Conservation (phyloP, 2,113 vertebrate genomes). For the Neotragus pygmaeus region DNA sequence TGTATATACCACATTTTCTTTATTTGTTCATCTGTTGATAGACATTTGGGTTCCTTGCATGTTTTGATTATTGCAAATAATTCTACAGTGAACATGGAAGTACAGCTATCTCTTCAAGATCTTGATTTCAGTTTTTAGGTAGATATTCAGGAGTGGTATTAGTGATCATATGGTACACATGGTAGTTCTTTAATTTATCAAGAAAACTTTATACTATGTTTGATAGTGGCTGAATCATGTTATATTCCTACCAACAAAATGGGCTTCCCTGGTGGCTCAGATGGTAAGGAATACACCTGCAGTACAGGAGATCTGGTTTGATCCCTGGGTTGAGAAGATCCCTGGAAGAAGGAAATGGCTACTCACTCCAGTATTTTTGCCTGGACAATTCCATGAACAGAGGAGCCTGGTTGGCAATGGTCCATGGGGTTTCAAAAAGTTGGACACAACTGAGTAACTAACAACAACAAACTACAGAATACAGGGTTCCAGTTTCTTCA, state of each 20-base stretch:
- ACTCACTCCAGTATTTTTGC: background rate
- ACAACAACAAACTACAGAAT: background rate
- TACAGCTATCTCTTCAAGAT: background rate
- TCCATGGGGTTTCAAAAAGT: background rate
- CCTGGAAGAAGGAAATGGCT: background rate
- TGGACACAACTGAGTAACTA: background rate
- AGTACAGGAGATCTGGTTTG: background rate
- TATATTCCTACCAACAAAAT: background rate
- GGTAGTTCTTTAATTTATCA: background rate
- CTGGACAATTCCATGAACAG: background rate
- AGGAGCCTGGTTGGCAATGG: background rate
- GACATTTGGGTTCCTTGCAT: background rate
- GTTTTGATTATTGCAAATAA: background rate
- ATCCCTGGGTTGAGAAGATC: background rate
- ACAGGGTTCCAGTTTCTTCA: background rate
- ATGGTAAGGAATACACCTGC: background rate
- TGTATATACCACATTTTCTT: background rate
- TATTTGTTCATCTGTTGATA: background rate
- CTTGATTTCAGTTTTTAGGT: background rate
- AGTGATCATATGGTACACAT: background rate
- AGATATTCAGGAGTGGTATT: background rate
- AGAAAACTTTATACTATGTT: background rate
- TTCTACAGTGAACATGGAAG: background rate
- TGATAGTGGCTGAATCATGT: background rate
- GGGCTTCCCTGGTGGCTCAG: background rate